Conservation (phyloP, 2,113 vertebrate genomes). For the Willisornis vidua region DNA sequence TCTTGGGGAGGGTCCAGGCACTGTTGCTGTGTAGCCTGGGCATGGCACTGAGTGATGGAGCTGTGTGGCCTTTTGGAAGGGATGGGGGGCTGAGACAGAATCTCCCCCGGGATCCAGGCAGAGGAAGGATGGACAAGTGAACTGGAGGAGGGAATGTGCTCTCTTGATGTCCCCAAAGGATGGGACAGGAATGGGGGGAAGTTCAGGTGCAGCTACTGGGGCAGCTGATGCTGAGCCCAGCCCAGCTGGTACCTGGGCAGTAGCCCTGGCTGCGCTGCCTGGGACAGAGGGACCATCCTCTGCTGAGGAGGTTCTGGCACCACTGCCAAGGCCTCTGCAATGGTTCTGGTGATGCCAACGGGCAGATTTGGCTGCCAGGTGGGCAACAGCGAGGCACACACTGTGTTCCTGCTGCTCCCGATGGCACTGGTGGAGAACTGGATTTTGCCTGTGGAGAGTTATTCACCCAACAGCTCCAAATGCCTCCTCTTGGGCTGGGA, state of each 20-base stretch:
- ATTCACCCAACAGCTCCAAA: not conserved
- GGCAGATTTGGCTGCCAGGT: not conserved
- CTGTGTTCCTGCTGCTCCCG: not conserved
- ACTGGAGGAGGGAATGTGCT: not conserved
- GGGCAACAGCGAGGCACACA: not conserved
- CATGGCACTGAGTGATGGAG: accelerated
- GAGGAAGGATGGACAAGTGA: not conserved
- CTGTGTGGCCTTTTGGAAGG: not conserved
- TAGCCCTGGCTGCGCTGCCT: not conserved
- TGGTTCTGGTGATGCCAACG: accelerated
- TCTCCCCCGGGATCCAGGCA: not conserved
- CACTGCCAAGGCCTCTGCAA: not conserved
- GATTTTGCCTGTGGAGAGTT: not conserved
- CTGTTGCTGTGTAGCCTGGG: too few species aligned
- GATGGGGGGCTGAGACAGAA: not conserved
- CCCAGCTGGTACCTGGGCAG: too few species aligned
- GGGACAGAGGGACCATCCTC: accelerated
- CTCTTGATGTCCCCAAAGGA: not conserved
- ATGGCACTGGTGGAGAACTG: not conserved
- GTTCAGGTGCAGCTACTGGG: not conserved
- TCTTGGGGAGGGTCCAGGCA: not conserved
- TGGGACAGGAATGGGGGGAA: not conserved
- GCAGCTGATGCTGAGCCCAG: not conserved
- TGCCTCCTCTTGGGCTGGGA: not conserved
- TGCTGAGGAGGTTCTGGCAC: not conserved